Evolutionary conservation across 1,140 invertebrate genomes (phyloP), one percentile per base, ranked within the genome.

Genomic region (Sitophilus oryzae): DNA sequence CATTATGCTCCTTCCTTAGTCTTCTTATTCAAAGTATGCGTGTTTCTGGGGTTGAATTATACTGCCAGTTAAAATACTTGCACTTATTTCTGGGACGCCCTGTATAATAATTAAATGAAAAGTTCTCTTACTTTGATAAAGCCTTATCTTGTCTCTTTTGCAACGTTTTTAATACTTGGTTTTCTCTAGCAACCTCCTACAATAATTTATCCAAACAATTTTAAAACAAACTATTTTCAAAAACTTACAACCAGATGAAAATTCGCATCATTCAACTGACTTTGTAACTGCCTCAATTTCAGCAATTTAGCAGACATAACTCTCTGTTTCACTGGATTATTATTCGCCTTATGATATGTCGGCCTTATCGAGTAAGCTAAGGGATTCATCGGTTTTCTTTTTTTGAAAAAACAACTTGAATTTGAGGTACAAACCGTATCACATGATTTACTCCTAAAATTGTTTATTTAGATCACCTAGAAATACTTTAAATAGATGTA

Each of bases 71-170:
- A n/a, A n/a, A n/a, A n/a, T n/a, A n/a, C n/a, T n/a, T n/a, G n/a
- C n/a, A n/a, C n/a, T n/a, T n/a, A n/a, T n/a, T n/a, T n/a, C n/a
- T n/a, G n/a, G 42, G n/a, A 55, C 38, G 11, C 25, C 11, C 25
- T 30, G 25, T 30, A 30, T 30, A 30, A 30, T 30, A 30, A 30
- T 30, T 6, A 30, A 30, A 30, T 58, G 38, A n/a, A 56, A 43
- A 11, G 11, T 40, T 46, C 35, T 68, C 66, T 60, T 70, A 79
- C 74, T 76, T 79, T 61, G 78, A 79, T 16, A 90, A 68, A 1
- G 86, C 86, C 41, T 79, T 79, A 62, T 86, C 84, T 67, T 88
- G 86, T 47, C 85, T 79, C 65, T 85, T 88, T 67, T 88, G 84
- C 25, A 89, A 70, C 1, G 81, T 82, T 56, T 82, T 82, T 8